phyloP scores from a whole-genome alignment of 2,888 invertebrate species.

The Elmis aenea region DNA sequence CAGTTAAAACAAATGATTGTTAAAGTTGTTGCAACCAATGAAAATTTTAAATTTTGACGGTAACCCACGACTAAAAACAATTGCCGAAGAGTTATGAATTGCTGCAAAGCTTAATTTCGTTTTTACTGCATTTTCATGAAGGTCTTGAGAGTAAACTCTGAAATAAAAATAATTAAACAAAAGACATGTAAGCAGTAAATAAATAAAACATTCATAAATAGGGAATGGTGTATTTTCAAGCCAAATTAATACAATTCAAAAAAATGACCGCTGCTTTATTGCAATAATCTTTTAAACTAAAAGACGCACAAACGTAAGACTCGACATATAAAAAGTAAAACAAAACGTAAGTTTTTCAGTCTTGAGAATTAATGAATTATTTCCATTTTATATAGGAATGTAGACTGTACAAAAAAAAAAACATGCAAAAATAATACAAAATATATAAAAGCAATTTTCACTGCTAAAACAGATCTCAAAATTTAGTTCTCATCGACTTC shows the following conservation, averaged over 20 bases:
- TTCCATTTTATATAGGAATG: conserved; percentile 36
- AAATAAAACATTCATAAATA: not conserved
- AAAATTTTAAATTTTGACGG: too few species aligned
- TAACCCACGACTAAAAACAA: too few species aligned
- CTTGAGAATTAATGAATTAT: conserved; percentile 41
- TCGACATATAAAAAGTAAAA: conserved; percentile 22
- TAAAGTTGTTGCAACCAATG: too few species aligned
- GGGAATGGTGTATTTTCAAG: not conserved
- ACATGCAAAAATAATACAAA: conserved; percentile 32
- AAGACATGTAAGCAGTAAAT: not conserved
- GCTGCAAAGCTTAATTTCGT: too few species aligned
- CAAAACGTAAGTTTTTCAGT: conserved; percentile 39
- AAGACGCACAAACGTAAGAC: conserved; percentile 36
- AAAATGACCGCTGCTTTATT: conserved; percentile 35
- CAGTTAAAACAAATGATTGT: too few species aligned
- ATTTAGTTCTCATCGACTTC: conserved; percentile 63
- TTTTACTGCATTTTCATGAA: too few species aligned
- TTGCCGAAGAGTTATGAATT: too few species aligned
- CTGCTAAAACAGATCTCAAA: conserved; percentile 18
- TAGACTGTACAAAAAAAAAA: conserved; percentile 35
- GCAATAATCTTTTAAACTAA: conserved; percentile 37
- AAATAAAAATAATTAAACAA: not conserved
- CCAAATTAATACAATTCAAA: not conserved
- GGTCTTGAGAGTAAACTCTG: too few species aligned
- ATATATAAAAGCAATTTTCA: conserved; percentile 26